Evolutionary conservation across 2,797 vertebrate genomes (phyloP).

Genomic region (Potorous gilbertii): DNA sequence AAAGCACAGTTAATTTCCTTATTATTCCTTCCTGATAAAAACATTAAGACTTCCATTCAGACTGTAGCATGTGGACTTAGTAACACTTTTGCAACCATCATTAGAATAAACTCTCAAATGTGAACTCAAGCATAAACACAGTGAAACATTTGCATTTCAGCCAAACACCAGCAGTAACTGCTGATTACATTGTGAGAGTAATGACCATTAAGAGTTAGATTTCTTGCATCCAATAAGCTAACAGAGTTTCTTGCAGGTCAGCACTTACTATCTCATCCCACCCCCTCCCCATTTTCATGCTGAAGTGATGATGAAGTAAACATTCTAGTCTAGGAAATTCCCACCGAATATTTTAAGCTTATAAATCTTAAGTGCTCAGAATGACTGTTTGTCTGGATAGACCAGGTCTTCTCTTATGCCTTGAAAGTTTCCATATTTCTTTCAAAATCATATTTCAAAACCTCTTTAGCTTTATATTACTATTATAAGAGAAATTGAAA

Average conservation of each 20-base stretch:
- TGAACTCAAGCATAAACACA: background rate
- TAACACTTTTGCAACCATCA: background rate
- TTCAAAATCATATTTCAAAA: background rate
- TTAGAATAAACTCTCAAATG: background rate
- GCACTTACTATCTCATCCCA: background rate
- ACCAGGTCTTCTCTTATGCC: background rate
- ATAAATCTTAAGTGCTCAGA: background rate
- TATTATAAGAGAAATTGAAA: conserved; percentile 17
- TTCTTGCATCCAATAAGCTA: background rate
- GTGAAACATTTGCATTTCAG: background rate
- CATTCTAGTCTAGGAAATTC: background rate
- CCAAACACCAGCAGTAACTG: background rate
- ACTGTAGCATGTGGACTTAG: background rate
- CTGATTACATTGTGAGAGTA: background rate
- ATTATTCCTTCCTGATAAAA: background rate
- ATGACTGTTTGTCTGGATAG: background rate
- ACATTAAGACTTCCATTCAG: background rate
- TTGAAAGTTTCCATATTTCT: background rate
- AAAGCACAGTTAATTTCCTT: background rate
- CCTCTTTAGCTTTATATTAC: background rate
- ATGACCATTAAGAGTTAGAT: background rate
- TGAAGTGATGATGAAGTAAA: background rate
- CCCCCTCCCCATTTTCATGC: background rate
- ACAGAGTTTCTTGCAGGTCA: background rate
- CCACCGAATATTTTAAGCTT: background rate